Conservation (phyloP, 2,113 vertebrate genomes). For the Eurystomus gularis region DNA sequence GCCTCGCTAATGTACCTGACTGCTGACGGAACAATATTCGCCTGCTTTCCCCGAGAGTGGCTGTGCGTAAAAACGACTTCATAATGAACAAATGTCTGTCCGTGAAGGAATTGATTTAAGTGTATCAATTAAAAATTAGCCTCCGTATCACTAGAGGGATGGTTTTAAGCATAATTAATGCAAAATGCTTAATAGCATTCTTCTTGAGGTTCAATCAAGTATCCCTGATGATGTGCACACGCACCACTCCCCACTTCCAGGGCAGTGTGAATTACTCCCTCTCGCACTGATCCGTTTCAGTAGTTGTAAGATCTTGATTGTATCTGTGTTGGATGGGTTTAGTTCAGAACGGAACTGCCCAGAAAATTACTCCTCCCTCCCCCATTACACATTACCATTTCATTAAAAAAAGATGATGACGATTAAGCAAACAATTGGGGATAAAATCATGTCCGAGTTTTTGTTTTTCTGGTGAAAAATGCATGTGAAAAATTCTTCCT, state of each 20-base stretch:
- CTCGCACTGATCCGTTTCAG: not conserved
- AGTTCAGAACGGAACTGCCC: not conserved
- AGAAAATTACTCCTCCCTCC: not conserved
- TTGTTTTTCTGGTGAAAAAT: conserved; percentile 5
- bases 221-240: not conserved
- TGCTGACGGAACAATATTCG: conserved; percentile 9
- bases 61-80: not conserved
- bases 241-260: not conserved
- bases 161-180: conserved; percentile 32
- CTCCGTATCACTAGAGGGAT: not conserved
- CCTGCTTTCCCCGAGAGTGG: not conserved
- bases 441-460: not conserved
- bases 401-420: not conserved
- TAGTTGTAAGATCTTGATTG: conserved; percentile 3
- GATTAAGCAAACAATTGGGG: conserved; percentile 13
- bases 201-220: not conserved
- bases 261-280: not conserved
- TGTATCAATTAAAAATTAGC: conserved; percentile 49
- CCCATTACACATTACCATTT: not conserved
- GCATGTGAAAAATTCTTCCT: not conserved
- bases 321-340: not conserved
- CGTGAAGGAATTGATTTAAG: conserved; percentile 51
- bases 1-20: conserved; percentile 32
- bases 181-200: not conserved
- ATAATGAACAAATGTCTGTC: conserved; percentile 16